Evolutionary conservation across 1,140 invertebrate species (phyloP).

Genomic region (Calliopsis andreniformis): DNA sequence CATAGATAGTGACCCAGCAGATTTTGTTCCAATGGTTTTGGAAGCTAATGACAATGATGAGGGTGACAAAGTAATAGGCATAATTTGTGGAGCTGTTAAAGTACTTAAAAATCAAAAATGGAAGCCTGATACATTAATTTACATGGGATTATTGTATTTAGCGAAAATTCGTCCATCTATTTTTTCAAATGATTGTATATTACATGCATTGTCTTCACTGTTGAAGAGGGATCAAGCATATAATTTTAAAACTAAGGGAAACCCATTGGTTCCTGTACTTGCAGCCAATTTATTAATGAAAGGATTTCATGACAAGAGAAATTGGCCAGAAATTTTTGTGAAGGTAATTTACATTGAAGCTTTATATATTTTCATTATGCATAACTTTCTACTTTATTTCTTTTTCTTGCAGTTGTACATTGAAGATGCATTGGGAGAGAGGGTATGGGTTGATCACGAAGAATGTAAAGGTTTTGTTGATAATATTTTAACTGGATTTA

Average conservation of each 20-base stretch:
- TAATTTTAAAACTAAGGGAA: conserved; percentile 89
- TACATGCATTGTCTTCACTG: conserved; percentile 91
- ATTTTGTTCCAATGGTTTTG: conserved; percentile 83
- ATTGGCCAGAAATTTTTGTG: conserved; percentile 90
- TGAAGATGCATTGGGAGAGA: conserved; percentile 95
- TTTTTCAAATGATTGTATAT: conserved; percentile 90
- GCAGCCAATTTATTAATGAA: conserved; percentile 92
- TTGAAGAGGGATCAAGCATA: conserved; percentile 89
- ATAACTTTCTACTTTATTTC: conserved; percentile 8
- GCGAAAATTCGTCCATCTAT: conserved; percentile 90
- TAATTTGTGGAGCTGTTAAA: conserved; percentile 85
- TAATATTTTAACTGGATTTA: conserved; percentile 94
- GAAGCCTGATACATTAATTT: conserved; percentile 91
- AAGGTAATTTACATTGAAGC: conserved; percentile 81
- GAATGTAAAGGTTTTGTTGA: conserved; percentile 96
- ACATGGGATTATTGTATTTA: conserved; percentile 90
- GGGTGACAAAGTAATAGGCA: conserved; percentile 84
- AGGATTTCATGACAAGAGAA: conserved; percentile 89
- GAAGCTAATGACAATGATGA: conserved; percentile 84
- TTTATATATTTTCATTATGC: neutral
- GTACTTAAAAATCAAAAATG: conserved; percentile 85
- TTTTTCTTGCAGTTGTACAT: conserved; percentile 88
- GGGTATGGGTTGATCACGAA: conserved; percentile 95
- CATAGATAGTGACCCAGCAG: conserved; percentile 84
- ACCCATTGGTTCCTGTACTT: conserved; percentile 90